Conservation (phyloP, 2,113 vertebrate species). For the Pheucticus melanocephalus region DNA sequence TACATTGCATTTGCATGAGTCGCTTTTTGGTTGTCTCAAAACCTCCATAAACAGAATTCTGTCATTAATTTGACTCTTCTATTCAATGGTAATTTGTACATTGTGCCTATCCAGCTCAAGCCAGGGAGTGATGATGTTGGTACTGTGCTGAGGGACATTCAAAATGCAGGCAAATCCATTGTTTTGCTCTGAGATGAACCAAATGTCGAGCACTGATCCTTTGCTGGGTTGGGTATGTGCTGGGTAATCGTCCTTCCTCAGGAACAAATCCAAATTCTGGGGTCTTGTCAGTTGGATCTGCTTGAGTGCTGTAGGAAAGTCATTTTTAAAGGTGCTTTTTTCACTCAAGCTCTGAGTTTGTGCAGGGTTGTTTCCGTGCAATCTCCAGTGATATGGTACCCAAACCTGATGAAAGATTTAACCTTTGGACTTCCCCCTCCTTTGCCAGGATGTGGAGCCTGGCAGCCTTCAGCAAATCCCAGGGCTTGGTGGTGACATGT, state of each 20-base stretch:
- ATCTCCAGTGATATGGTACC: neutral
- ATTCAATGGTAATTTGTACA: constrained; percentile 20
- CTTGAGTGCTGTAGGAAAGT: neutral
- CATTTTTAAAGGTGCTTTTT: neutral
- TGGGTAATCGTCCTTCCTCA: neutral
- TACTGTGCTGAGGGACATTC: neutral
- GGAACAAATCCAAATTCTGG: neutral
- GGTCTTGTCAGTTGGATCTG: neutral
- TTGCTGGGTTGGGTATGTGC: neutral
- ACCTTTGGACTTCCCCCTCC: neutral
- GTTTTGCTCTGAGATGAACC: neutral
- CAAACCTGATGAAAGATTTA: neutral
- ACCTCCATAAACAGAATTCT: neutral
- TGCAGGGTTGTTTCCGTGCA: neutral
- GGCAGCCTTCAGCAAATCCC: neutral
- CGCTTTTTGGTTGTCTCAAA: neutral
- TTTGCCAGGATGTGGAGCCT: neutral
- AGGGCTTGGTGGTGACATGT: fast-evolving
- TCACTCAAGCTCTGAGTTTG: neutral
- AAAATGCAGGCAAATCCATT: neutral
- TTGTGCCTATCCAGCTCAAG: neutral
- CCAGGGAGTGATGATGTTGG: neutral
- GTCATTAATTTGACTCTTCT: constrained; percentile 37
- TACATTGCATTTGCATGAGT: neutral
- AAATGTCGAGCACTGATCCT: neutral